A percentile compares a stretch with the other conserved stretches of the same genome.
Conservation (phyloP, 1,140 invertebrate genomes). For the Brachionus rubens region DNA sequence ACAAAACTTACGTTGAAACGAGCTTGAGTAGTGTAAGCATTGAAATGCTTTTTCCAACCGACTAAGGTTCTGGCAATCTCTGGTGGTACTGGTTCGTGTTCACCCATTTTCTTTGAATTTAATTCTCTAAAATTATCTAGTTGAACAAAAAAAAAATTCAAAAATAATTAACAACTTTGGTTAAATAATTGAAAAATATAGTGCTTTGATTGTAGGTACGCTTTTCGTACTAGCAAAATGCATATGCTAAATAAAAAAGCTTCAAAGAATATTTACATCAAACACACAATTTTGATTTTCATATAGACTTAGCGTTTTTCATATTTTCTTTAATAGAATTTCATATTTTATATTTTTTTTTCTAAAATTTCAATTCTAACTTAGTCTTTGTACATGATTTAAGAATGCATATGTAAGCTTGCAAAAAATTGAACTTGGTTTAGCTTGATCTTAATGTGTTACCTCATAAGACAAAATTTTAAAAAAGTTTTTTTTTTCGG, state of each 20-base stretch:
- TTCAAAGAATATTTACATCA: not conserved
- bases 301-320: not conserved
- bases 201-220: not conserved
- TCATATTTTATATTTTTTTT: not conserved
- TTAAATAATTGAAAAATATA: no score
- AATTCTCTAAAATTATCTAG: not conserved
- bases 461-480: no score
- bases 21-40: constrained; percentile 39
- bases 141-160: not conserved
- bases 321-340: not conserved
- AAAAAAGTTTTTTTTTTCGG: no score
- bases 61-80: constrained; percentile 43
- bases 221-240: not conserved
- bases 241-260: not conserved
- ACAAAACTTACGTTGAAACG: constrained; percentile 27
- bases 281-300: no score
- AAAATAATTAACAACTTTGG: no score
- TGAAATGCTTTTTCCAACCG: constrained; percentile 46
- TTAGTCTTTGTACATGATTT: not conserved
- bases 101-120: not conserved
- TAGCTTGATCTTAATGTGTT: no score
- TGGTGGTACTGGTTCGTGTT: constrained; percentile 46
- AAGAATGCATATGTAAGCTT: no score
- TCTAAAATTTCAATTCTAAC: not conserved
- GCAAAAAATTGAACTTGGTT: no score